Evolutionary conservation across 1,140 invertebrate genomes (phyloP).

Genomic region (Akabosia matsudoensis): DNA sequence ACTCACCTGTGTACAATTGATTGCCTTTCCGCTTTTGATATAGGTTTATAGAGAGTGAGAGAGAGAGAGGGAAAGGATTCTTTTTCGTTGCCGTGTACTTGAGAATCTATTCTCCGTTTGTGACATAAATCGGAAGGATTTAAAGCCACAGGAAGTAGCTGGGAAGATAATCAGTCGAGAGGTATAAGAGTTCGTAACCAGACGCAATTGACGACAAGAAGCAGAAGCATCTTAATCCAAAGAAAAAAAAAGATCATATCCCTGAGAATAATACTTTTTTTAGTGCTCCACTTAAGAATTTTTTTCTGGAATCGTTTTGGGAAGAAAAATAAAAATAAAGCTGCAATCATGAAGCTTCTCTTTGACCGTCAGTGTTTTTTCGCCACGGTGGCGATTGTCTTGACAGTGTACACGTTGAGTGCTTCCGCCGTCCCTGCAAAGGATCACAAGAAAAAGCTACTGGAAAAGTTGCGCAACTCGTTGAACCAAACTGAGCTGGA

Average conservation of each 20-base stretch:
- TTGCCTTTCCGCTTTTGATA: not conserved
- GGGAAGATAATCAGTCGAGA: not conserved
- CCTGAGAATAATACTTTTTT: too few species aligned
- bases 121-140: conserved; percentile 7
- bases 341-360: not conserved
- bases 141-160: conserved; percentile 18
- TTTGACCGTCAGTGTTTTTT: not conserved
- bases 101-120: not conserved
- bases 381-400: not conserved
- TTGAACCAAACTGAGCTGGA: conserved; percentile 23
- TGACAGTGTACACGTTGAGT: not conserved
- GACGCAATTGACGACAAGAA: not conserved
- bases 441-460: conserved; percentile 22
- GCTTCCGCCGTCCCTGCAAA: conserved; percentile 3
- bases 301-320: not conserved
- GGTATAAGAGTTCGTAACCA: not conserved
- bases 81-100: not conserved
- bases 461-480: conserved; percentile 12
- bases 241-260: too few species aligned
- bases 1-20: not conserved
- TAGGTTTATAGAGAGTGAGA: not conserved
- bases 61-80: not conserved
- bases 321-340: not conserved
- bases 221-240: too few species aligned
- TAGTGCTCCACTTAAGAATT: too few species aligned